Evolutionary conservation across 2,797 vertebrate species (phyloP), one percentile per base, ranked within the genome.

Genomic region (Amniataba percoides): DNA sequence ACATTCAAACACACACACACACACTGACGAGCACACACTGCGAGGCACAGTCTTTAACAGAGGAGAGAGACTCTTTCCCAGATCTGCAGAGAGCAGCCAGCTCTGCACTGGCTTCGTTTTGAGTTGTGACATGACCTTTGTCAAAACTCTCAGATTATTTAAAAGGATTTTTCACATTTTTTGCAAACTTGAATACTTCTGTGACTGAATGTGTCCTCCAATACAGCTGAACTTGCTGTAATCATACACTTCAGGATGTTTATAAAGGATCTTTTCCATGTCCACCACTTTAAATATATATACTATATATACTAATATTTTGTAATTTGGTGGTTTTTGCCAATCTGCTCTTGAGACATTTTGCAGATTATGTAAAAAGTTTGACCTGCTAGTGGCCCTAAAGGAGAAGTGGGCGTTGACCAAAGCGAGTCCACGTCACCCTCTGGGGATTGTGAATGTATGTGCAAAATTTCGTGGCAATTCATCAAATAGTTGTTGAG

Each of bases 1-100:
- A 83, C 71, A 86, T 72, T 81, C 56, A 74, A 59, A 61, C 34
- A 59, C 21, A 60, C 39, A 59, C 21, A 60, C 39, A 72, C 10
- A 58, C 69, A 57, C 59, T n/a, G 12, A 55, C 45, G 31, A 1
- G 55, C 49, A 79, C 48, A 74, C 19, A 58, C 39, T 51, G 13
- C 16, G 12, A 78, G 34, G 4, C 16, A 5, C 10, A 27, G 7
- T 27, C 52, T 7, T 11, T 11, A 61, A 58, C 23, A 10, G 7
- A 53, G 55, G 7, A 53, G 55, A 40, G 42, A 19, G 45, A 36
- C n/a, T 12, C 25, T 39, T 53, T 65, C n/a, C 16, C 55, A 52
- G 49, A 39, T 66, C n/a, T 58, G 21, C 23, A 9, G 34, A 36
- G 59, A 65, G 40, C 6, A 7, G 11, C 8, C 43, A 12, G 27